Evolutionary conservation across 2,888 invertebrate genomes (phyloP), one percentile per base, ranked within the genome.

Genomic region (Abrostola triplasia): DNA sequence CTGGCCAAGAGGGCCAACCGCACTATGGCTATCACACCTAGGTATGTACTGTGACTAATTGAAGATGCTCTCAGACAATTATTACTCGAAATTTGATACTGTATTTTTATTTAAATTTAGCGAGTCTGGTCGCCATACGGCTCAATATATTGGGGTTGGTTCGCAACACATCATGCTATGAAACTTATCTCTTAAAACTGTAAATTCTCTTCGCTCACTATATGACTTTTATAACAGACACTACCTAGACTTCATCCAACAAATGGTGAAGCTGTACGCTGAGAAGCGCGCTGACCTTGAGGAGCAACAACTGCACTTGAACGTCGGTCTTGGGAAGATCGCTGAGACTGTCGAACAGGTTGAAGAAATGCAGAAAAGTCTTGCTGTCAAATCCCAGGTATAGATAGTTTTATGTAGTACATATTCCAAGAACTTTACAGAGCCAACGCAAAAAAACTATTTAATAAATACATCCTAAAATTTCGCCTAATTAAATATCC

Each of bases 261-360:
- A 99, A 94, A 99, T 99, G 95, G 99, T 99, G 49, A 99, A 99
- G 87, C 91, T 99, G 70, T 99, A 99, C 93, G 98, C 98, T 76
- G 99, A 99, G 92, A 99, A 99, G 90, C 96, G 99, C 47, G 98
- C 98, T 5, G 99, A 99, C 90, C 95, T 99, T 61, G 99, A 99
- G 89, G 99, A 99, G 86, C 99, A 99, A 86, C 99, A 99, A 89
- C 95, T 99, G 35, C 99, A 99, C 93, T 95, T 99, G 86, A 99
- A 99, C 92, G 99, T 99, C 51, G 99, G 99, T 89, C 95, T 99
- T 64, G 98, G 98, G 86, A 99, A 99, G 95, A 99, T 99, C 80
- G 98, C 99, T 0, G 99, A 99, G 93, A 99, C 99, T 7, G 98
- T 99, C 11, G 99, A 99, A 84, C 99, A 99, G 90, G 99, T 99